phyloP scores from a whole-genome alignment of 1,140 invertebrate genomes.

The Laupala kohalensis region DNA sequence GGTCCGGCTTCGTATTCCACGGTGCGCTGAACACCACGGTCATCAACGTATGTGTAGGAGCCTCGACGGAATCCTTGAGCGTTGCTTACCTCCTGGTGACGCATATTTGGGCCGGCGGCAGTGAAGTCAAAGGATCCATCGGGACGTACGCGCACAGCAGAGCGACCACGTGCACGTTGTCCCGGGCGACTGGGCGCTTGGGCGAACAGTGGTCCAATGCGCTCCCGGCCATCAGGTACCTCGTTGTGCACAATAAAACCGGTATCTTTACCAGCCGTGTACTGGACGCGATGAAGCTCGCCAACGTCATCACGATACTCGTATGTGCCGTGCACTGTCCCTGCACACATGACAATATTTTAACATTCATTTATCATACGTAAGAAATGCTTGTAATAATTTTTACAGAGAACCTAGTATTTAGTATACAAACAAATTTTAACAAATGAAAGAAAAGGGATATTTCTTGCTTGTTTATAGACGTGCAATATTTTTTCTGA shows the following conservation, averaged over 20 bases:
- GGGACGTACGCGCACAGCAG: constrained; percentile 42
- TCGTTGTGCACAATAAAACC: constrained; percentile 57
- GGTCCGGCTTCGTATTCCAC: constrained; percentile 61
- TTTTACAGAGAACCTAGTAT: too few relatives aligned
- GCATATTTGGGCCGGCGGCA: constrained; percentile 53
- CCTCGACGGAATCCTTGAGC: constrained; percentile 50
- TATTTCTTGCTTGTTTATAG: too few relatives aligned
- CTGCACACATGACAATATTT: too few relatives aligned
- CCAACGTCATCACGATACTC: constrained; percentile 55
- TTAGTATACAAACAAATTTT: too few relatives aligned
- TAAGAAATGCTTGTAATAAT: too few relatives aligned
- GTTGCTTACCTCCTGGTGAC: constrained; percentile 53
- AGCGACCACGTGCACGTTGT: constrained; percentile 37
- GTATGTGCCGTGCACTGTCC: constrained; percentile 33
- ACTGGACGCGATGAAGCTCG: constrained; percentile 53
- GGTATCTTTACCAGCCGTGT: constrained; percentile 52
- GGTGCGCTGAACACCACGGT: constrained; percentile 53
- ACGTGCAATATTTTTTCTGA: too few relatives aligned
- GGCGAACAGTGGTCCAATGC: constrained; percentile 32
- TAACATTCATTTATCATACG: too few relatives aligned
- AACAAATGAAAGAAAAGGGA: too few relatives aligned
- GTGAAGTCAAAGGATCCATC: constrained; percentile 50
- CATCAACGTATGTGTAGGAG: constrained; percentile 59
- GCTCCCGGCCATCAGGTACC: constrained; percentile 37
- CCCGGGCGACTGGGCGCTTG: constrained; percentile 27